Base-by-base conservation (phyloP, 2,113 vertebrate genomes). In the Rhegmatorhina hoffmannsi region DNA sequence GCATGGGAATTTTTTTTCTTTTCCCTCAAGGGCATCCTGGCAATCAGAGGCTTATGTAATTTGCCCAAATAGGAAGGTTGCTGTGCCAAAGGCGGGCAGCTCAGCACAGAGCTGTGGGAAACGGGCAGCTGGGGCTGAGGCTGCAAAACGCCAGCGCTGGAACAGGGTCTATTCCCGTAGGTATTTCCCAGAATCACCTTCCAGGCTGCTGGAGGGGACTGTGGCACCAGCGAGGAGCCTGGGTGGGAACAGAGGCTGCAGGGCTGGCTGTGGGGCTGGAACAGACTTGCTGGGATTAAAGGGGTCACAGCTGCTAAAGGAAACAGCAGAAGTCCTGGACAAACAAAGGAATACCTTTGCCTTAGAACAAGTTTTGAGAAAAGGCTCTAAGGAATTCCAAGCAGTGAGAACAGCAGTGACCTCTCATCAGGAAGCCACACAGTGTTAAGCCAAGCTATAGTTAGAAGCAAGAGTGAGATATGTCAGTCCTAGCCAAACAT, bases 161-260 rank as follows among this genome's bases (percentile, higher is more conserved):
- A 62, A 53, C 23, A 24, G 4, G 3, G 21, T 13, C 69, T 4
- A 24, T 25, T 84, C 62, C n/a, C 11, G 23, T 6, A 7, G 15
- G 68, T 23, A 2, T 13, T 31, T 24, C 7, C 43, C 2, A 2
- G 10, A 10, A 4, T 1, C 9, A 3, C 38, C 17, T 10, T 56
- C 36, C 10, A 6, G 24, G 24, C 47, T 63, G 56, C 47, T 34
- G 25, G 19, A 15, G 29, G 17, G 36, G 7, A 34, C 55, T 6
- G 53, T 2, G 36, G 63, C 58, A 56, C 9, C 63, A 68, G 55
- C 14, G 12, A 47, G 53, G 28, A 36, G 21, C 55, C 5, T 1
- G 17, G 7, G 25, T 4, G 23, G 26, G 29, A 64, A 4, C 1
- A 3, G 11, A 4, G 13, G 4, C 13, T 26, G 0, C 40, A n/a